A percentile compares a stretch with the other conserved stretches of the same genome.
phyloP scores from a whole-genome alignment of 2,797 vertebrate genomes.

The Coluber constrictor region DNA sequence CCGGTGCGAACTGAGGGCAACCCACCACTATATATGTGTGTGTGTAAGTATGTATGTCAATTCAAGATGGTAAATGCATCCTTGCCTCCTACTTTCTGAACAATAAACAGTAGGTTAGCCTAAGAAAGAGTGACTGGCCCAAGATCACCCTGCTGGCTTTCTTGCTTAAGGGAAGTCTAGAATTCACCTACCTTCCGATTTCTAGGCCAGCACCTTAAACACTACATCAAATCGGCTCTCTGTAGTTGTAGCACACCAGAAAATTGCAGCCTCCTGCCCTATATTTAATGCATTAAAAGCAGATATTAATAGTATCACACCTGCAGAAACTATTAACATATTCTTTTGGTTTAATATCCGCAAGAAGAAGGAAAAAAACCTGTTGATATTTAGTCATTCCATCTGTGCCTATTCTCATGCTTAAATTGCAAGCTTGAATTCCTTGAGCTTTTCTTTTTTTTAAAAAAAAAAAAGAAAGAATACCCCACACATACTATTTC shows the following conservation, averaged over 20 bases:
- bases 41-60: neutral
- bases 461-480: too few species aligned
- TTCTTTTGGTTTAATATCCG: neutral
- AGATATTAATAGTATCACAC: neutral
- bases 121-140: neutral
- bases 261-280: neutral
- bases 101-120: neutral
- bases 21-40: too few species aligned
- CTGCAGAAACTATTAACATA: neutral
- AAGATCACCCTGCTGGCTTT: neutral
- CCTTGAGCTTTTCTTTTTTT: constrained; percentile 36
- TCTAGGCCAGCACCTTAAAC: neutral
- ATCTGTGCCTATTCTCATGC: neutral
- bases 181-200: neutral
- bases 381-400: constrained; percentile 1
- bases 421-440: constrained; percentile 44
- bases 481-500: constrained; percentile 18
- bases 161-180: neutral
- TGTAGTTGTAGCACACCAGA: neutral
- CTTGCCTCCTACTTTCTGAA: neutral
- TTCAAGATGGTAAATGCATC: neutral
- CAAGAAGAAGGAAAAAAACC: neutral
- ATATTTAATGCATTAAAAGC: neutral
- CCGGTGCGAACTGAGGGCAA: too few species aligned
- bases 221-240: neutral